Percentiles rank a stretch among this genome's conserved stretches.
These are phyloP conservation scores for Drosophila pseudotakahashii DNA, from an alignment of 2,888 invertebrate genomes.

Conservation along the genomic window DNA sequence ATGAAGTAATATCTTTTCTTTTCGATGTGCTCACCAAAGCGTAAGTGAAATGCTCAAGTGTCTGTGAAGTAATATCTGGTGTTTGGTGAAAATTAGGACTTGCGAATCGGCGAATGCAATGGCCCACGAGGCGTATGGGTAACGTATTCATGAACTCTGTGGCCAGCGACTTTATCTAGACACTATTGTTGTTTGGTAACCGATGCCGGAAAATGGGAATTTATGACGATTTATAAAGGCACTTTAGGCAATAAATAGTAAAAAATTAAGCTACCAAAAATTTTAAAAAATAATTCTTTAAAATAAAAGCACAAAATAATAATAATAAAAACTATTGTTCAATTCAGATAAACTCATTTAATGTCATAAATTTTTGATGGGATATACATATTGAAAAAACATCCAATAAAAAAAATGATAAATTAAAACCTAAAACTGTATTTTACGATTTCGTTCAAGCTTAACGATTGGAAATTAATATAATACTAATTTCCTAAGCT, in stretches of 20 bases:
- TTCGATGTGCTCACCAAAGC: conserved; percentile 65
- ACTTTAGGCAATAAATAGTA: too few species aligned
- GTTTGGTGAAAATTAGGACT: conserved; percentile 61
- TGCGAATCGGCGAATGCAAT: conserved; percentile 60
- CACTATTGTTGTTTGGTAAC: too few species aligned
- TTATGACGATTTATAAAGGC: too few species aligned
- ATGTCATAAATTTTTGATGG: too few species aligned
- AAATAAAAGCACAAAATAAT: not conserved
- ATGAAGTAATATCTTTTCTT: conserved; percentile 80
- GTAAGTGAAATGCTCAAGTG: conserved; percentile 67
- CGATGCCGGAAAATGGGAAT: too few species aligned
- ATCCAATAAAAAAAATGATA: not conserved
- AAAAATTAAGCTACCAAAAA: too few species aligned
- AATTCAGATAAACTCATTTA: too few species aligned
- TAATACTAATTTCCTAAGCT: not conserved
- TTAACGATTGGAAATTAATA: not conserved
- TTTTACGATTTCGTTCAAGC: not conserved
- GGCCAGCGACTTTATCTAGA: conserved; percentile 4
- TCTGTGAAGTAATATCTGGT: conserved; percentile 69
- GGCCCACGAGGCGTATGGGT: conserved; percentile 54
- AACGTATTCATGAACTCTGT: conserved; percentile 38
- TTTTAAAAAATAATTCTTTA: too few species aligned
- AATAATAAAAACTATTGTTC: not conserved
- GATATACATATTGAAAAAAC: too few species aligned
- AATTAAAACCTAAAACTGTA: not conserved